These are phyloP conservation scores for Aradus depressus DNA, from an alignment of 2,888 invertebrate genomes.

Conservation along the genomic window DNA sequence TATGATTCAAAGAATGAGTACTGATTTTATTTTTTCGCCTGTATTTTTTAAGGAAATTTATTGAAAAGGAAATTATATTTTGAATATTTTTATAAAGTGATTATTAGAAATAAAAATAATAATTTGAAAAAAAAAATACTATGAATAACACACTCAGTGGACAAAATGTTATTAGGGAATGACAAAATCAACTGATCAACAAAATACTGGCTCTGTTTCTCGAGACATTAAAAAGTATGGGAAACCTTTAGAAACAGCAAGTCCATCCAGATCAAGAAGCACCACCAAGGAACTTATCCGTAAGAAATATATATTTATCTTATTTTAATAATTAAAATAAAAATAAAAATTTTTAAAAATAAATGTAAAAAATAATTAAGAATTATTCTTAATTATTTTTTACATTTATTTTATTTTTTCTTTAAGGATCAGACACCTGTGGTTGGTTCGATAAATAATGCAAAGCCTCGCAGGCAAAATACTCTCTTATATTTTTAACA, in stretches of 20 bases:
- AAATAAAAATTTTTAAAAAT: neutral
- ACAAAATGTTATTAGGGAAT: conserved; percentile 16
- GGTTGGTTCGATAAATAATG: too few species aligned
- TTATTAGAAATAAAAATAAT: too few species aligned
- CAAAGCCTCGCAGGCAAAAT: too few species aligned
- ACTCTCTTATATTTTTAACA: too few species aligned
- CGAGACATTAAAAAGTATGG: conserved; percentile 50
- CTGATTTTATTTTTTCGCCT: conserved; percentile 10
- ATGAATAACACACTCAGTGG: conserved; percentile 8
- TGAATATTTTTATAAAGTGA: conserved; percentile 6
- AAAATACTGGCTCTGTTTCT: conserved; percentile 8
- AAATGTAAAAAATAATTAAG: neutral
- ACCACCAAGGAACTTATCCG: conserved; percentile 79
- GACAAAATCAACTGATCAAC: conserved; percentile 9
- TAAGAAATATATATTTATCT: conserved; percentile 40
- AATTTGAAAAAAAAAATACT: too few species aligned
- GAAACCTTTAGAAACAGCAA: conserved; percentile 57
- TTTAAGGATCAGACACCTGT: too few species aligned
- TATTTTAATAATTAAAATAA: neutral
- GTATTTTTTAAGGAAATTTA: conserved; percentile 11
- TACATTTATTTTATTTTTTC: too few species aligned
- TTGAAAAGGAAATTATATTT: conserved; percentile 4
- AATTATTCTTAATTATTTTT: too few species aligned
- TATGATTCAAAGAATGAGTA: conserved; percentile 13
- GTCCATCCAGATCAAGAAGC: conserved; percentile 76